A percentile compares a stretch with the other conserved stretches of the same genome.
These are phyloP conservation scores for Temnothorax nylanderi DNA, from an alignment of 1,140 invertebrate species.

Conservation along the genomic window DNA sequence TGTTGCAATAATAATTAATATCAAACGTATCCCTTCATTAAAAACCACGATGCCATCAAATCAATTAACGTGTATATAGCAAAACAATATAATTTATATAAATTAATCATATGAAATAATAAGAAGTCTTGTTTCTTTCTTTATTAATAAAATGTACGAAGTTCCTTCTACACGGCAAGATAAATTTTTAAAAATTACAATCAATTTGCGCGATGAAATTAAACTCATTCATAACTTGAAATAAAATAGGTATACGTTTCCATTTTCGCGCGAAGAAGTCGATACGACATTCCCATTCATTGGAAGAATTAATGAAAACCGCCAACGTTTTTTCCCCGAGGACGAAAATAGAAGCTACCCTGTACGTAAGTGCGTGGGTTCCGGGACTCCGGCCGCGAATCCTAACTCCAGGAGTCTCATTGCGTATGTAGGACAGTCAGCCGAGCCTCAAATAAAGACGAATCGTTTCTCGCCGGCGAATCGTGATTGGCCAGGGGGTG, in stretches of 20 bases:
- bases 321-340: background rate
- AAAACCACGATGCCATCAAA: background rate
- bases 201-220: background rate
- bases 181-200: background rate
- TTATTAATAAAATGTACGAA: constrained; percentile 5
- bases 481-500: constrained; percentile 54
- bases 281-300: constrained; percentile 1
- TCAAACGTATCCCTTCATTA: background rate
- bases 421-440: constrained; percentile 78
- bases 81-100: background rate
- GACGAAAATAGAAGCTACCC: background rate
- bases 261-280: background rate
- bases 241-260: background rate
- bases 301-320: constrained; percentile 29
- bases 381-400: background rate
- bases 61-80: background rate
- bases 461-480: constrained; percentile 72
- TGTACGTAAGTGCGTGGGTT: constrained; percentile 8
- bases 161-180: background rate
- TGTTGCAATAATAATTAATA: background rate
- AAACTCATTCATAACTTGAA: background rate
- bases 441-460: constrained; percentile 82
- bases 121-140: background rate
- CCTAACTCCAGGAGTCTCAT: constrained; percentile 71
- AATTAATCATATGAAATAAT: background rate